These are phyloP conservation scores for Drosophila kanekoi DNA, from an alignment of 2,888 invertebrate genomes.

Conservation along the genomic window DNA sequence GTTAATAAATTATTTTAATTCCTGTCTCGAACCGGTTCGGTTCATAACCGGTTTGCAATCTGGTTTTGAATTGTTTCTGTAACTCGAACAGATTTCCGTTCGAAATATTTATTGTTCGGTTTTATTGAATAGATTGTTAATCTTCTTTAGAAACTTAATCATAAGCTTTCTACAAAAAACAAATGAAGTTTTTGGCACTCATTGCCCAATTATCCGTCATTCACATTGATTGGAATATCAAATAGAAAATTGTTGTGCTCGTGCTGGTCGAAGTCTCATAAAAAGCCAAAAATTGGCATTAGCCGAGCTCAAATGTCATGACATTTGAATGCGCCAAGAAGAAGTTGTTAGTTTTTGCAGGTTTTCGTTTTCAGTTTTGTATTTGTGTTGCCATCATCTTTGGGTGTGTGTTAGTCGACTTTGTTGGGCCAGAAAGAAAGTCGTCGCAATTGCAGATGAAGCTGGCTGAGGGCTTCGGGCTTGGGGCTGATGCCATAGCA, in stretches of 20 bases:
- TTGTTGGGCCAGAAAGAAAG: constrained; percentile 45
- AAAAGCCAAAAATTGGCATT: constrained; percentile 73
- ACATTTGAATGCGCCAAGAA: constrained; percentile 54
- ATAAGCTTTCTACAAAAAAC: background rate
- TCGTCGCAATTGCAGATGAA: constrained; percentile 27
- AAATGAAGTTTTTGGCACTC: background rate
- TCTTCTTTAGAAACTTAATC: no score
- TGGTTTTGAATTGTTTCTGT: no score
- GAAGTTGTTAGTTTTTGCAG: constrained; percentile 28
- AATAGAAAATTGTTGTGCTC: constrained; percentile 3
- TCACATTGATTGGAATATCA: constrained; percentile 12
- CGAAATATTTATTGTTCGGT: no score
- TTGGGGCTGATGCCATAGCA: constrained; percentile 17
- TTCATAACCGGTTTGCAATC: no score
- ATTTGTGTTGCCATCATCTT: constrained; percentile 3
- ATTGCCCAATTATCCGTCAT: constrained; percentile 7
- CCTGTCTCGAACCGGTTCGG: no score
- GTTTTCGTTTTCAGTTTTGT: constrained; percentile 1
- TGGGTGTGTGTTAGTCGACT: constrained; percentile 2
- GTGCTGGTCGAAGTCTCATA: constrained; percentile 38
- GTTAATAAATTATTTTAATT: no score
- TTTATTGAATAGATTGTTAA: no score
- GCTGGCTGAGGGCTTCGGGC: constrained; percentile 13
- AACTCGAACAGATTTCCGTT: no score
- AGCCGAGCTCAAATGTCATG: constrained; percentile 67